These are phyloP conservation scores for Gulo gulo DNA, from an alignment of 2,113 vertebrate species.

Conservation along the genomic window DNA sequence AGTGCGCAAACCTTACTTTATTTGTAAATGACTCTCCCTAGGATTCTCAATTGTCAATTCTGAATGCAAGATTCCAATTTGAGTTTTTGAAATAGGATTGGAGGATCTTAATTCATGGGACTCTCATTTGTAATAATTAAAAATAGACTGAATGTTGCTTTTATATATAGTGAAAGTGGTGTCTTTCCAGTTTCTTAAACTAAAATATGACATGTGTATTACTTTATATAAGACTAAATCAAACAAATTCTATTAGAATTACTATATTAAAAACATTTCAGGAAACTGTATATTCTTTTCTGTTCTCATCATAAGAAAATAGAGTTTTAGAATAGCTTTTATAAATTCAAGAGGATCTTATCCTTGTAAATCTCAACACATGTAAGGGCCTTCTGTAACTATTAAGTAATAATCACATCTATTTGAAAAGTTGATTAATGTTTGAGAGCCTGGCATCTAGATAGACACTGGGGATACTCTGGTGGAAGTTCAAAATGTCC, in stretches of 20 bases:
- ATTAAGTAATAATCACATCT: slow-evolving; percentile 7
- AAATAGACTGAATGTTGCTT: background rate
- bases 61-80: background rate
- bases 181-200: background rate
- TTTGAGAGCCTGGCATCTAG: background rate
- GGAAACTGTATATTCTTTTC: background rate
- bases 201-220: background rate
- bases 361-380: background rate
- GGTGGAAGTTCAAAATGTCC: background rate
- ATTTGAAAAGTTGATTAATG: slow-evolving; percentile 30
- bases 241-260: background rate
- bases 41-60: background rate
- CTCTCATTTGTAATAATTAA: background rate
- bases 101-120: background rate
- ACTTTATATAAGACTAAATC: background rate
- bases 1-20: background rate
- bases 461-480: background rate
- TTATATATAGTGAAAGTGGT: background rate
- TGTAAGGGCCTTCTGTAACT: background rate
- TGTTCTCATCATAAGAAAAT: background rate
- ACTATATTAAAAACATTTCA: background rate
- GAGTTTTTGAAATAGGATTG: background rate
- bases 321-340: background rate
- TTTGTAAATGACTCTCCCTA: background rate
- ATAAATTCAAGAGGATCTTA: slow-evolving; percentile 25